phyloP scores from a whole-genome alignment of 92 coral and sea anemone genomes.

The Porites divaricata region DNA sequence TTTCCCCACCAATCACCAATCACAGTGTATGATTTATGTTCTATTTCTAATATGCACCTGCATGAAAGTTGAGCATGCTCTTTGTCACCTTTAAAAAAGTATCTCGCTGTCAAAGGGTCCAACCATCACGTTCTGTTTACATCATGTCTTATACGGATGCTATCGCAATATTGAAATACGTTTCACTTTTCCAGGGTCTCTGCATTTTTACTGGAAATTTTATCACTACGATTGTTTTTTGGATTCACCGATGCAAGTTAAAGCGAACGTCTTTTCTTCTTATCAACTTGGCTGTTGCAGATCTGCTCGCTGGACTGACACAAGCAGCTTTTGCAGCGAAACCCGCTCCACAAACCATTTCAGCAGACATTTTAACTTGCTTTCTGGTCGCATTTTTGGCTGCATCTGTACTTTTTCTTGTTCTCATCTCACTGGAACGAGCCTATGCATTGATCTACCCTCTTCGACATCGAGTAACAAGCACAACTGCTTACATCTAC shows the following conservation, averaged over 20 bases:
- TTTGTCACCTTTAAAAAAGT: too few species aligned
- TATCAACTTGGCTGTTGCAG: constrained; percentile 3
- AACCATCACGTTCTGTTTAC: too few species aligned
- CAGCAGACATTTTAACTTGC: background rate
- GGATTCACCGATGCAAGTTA: background rate
- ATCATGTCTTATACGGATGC: background rate
- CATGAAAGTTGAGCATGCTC: too few species aligned
- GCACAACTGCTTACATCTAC: background rate
- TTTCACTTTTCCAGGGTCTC: background rate
- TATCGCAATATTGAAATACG: background rate
- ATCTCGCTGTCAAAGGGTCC: too few species aligned
- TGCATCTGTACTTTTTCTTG: background rate
- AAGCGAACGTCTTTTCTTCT: constrained; percentile 9
- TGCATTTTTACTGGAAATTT: background rate
- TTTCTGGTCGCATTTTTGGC: background rate
- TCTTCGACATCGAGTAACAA: constrained; percentile 11
- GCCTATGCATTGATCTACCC: background rate
- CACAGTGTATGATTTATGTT: too few species aligned
- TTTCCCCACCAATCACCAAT: too few species aligned
- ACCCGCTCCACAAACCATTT: background rate
- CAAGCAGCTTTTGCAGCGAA: background rate
- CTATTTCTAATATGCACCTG: too few species aligned
- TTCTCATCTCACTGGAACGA: background rate
- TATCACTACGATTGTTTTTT: background rate
- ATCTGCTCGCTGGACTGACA: background rate